Evolutionary conservation across 2,888 invertebrate species (phyloP).

Genomic region (Tetrapedia diversipes): DNA sequence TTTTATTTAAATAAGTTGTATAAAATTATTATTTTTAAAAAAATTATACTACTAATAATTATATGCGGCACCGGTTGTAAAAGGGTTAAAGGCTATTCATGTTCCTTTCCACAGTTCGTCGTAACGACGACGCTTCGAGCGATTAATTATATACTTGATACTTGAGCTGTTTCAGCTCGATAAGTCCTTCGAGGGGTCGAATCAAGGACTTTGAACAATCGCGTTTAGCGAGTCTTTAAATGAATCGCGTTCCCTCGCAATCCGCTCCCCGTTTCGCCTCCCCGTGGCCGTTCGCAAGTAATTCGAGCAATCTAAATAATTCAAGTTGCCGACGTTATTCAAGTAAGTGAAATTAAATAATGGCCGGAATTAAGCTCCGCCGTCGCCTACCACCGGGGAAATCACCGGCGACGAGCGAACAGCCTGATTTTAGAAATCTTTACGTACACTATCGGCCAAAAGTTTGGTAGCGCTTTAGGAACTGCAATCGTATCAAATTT

Average conservation of each 20-base stretch:
- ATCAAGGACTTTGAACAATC: slow-evolving; percentile 12
- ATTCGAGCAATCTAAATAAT: slow-evolving; percentile 35
- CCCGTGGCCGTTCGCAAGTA: slow-evolving; percentile 6
- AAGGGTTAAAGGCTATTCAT: too few species aligned
- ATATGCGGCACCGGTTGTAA: too few species aligned
- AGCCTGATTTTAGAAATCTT: slow-evolving; percentile 19
- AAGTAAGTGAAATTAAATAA: slow-evolving; percentile 46
- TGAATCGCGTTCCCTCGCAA: slow-evolving; percentile 6
- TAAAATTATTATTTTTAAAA: too few species aligned
- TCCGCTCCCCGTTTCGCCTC: neutral
- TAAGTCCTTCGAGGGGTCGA: neutral
- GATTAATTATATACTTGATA: neutral
- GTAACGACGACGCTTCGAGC: neutral
- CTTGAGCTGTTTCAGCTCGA: neutral
- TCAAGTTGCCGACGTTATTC: slow-evolving; percentile 28
- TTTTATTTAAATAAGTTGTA: too few species aligned
- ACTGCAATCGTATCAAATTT: too few species aligned
- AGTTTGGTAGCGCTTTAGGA: too few species aligned
- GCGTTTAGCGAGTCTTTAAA: slow-evolving; percentile 5
- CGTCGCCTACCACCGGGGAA: slow-evolving; percentile 31
- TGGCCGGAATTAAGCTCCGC: slow-evolving; percentile 37
- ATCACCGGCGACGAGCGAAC: slow-evolving; percentile 4
- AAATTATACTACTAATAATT: too few species aligned
- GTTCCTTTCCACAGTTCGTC: too few species aligned
- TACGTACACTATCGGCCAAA: too few species aligned